Conservation (phyloP, 2,888 invertebrate species). For the Chouioia cunea region DNA sequence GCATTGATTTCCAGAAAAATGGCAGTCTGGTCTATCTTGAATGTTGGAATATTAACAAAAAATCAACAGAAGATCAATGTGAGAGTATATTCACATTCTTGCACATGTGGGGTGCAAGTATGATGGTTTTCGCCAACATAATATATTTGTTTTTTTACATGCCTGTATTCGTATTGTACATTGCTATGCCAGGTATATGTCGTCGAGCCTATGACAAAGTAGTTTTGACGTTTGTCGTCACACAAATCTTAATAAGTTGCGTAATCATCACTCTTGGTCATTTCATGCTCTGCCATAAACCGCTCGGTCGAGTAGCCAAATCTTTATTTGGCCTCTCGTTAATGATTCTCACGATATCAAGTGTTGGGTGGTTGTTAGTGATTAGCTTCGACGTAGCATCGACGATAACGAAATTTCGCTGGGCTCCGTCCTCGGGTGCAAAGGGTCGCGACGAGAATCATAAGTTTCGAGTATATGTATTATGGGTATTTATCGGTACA, state of each 20-base stretch:
- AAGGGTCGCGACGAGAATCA: conserved; percentile 53
- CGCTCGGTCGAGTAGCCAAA: conserved; percentile 43
- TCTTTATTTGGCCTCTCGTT: conserved; percentile 53
- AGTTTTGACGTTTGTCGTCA: conserved; percentile 53
- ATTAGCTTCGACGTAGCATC: conserved; percentile 61
- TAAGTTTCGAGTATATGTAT: conserved; percentile 54
- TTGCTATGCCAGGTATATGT: conserved; percentile 50
- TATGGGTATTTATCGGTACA: conserved; percentile 52
- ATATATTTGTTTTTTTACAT: conserved; percentile 58
- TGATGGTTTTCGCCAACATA: conserved; percentile 57
- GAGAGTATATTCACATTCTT: conserved; percentile 53
- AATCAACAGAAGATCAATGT: conserved; percentile 40
- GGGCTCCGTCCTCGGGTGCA: conserved; percentile 51
- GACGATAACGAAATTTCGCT: conserved; percentile 59
- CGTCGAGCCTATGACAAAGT: conserved; percentile 57
- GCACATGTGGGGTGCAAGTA: conserved; percentile 58
- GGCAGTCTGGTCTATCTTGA: conserved; percentile 46
- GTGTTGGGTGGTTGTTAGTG: conserved; percentile 59
- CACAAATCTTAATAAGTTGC: conserved; percentile 53
- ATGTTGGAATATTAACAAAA: conserved; percentile 28
- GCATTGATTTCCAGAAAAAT: conserved; percentile 50
- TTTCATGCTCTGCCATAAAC: conserved; percentile 53
- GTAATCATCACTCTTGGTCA: conserved; percentile 53
- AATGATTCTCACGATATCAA: conserved; percentile 56
- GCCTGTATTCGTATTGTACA: conserved; percentile 54